A percentile compares a stretch with the other conserved stretches of the same genome.
phyloP scores from a whole-genome alignment of 2,113 vertebrate genomes.

The Aix galericulata region DNA sequence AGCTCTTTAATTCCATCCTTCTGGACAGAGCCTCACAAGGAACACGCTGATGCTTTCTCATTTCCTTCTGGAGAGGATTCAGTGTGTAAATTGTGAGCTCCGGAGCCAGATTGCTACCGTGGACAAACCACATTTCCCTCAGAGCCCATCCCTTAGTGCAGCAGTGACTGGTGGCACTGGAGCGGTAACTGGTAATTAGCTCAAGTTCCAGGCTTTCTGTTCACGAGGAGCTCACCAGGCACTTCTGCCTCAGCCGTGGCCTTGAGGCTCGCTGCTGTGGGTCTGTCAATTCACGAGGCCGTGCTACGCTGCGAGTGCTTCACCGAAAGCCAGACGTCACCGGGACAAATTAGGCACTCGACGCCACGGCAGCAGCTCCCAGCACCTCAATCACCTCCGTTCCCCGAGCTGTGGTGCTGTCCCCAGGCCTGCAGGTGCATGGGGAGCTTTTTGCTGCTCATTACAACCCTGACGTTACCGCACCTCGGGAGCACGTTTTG shows the following conservation, averaged over 20 bases:
- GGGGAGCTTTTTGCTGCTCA: neutral
- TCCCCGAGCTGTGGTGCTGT: neutral
- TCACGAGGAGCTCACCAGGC: neutral
- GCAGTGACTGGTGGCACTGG: neutral
- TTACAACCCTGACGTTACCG: accelerated
- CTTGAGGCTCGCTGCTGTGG: neutral
- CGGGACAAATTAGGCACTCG: neutral
- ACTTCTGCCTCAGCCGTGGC: neutral
- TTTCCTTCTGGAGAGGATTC: neutral
- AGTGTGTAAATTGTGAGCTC: accelerated
- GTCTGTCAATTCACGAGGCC: neutral
- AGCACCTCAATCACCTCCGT: neutral
- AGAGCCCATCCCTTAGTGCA: neutral
- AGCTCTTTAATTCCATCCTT: neutral
- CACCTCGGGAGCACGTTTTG: neutral
- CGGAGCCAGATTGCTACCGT: neutral
- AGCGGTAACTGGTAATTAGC: no score
- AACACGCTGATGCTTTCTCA: neutral
- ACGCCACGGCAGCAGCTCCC: neutral
- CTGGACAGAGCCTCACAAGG: neutral
- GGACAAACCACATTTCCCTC: neutral
- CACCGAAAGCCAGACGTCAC: neutral
- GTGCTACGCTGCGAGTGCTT: neutral
- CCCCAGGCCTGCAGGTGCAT: neutral
- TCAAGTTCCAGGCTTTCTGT: neutral